These are phyloP conservation scores for Pedionomus torquatus DNA, from an alignment of 2,113 vertebrate species.

Conservation along the genomic window DNA sequence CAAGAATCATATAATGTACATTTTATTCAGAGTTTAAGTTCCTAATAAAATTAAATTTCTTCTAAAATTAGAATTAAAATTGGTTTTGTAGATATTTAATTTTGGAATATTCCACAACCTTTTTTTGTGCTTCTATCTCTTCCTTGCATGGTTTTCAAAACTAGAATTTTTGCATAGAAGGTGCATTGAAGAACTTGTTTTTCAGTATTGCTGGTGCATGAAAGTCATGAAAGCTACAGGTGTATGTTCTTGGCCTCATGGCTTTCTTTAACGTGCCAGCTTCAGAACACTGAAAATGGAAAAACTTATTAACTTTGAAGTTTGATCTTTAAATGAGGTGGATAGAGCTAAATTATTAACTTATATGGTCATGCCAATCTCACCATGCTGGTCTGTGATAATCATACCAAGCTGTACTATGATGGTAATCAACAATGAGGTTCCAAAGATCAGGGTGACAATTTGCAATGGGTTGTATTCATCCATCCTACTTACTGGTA, in stretches of 20 bases:
- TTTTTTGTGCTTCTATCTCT: background rate
- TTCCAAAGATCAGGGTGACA: conserved; percentile 34
- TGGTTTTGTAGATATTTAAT: accelerated
- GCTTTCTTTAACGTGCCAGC: background rate
- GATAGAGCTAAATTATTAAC: conserved; percentile 62
- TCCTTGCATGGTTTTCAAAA: background rate
- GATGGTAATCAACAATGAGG: background rate
- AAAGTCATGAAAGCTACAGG: background rate
- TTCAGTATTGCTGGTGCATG: background rate
- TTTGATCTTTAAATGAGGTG: conserved; percentile 33
- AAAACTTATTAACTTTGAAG: background rate
- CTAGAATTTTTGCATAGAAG: background rate
- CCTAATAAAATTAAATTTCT: no score
- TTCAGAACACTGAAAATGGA: background rate
- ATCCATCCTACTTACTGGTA: background rate
- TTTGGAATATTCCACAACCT: background rate
- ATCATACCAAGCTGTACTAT: background rate
- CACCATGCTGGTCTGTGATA: background rate
- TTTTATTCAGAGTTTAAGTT: background rate
- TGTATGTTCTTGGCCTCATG: background rate
- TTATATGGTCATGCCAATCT: background rate
- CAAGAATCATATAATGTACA: background rate
- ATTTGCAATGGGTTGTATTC: background rate
- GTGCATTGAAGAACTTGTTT: background rate
- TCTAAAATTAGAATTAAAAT: background rate